phyloP scores from a whole-genome alignment of 2,797 vertebrate genomes.

The Simalia tracyae region DNA sequence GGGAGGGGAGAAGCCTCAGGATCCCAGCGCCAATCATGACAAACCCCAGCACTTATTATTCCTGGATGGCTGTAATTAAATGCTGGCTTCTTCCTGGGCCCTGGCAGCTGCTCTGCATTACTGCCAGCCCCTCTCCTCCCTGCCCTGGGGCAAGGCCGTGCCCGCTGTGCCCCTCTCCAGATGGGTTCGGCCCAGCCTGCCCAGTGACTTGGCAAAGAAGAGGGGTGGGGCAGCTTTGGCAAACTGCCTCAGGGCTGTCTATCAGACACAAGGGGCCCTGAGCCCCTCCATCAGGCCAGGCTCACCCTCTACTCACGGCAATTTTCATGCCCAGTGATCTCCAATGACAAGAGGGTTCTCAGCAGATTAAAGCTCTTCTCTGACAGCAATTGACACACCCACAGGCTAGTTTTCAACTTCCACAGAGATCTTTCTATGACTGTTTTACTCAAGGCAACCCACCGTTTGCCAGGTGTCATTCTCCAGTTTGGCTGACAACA shows the following conservation, averaged over 20 bases:
- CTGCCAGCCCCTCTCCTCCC: neutral
- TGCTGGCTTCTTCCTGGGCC: constrained; percentile 55
- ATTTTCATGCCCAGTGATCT: neutral
- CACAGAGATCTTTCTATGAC: neutral
- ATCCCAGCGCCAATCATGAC: constrained; percentile 47
- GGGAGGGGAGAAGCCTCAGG: neutral
- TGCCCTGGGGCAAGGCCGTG: neutral
- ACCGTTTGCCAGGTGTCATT: neutral
- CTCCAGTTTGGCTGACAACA: neutral
- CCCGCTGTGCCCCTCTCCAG: neutral
- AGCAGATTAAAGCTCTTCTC: fast-evolving
- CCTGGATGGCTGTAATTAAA: constrained; percentile 61
- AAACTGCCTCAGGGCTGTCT: neutral
- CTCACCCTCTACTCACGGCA: neutral
- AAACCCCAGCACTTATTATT: constrained; percentile 52
- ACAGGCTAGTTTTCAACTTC: neutral
- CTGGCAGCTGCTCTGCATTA: constrained; percentile 49
- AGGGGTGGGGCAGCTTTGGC: neutral
- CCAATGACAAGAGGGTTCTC: neutral
- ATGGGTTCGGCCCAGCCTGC: neutral
- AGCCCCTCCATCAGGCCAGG: neutral
- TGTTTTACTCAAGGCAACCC: neutral
- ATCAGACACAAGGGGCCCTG: neutral
- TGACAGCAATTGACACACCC: fast-evolving
- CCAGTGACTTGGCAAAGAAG: neutral